Percentiles rank a stretch among this genome's conserved stretches.
Conservation (phyloP, 2,797 vertebrate species). For the Emydoidea blandingii region DNA sequence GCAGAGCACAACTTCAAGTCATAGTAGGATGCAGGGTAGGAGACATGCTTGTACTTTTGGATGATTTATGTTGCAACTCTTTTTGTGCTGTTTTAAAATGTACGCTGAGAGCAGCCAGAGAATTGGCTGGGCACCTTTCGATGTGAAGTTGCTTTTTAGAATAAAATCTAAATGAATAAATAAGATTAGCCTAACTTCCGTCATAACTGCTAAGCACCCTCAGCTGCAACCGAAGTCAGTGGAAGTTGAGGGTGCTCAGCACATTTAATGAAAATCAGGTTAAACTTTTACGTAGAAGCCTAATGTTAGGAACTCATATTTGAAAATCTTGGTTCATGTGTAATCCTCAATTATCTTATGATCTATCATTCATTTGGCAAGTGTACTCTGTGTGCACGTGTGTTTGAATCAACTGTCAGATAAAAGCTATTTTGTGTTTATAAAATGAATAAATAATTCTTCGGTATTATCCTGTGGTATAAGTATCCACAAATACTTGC, state of each 20-base stretch:
- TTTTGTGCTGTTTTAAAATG: not conserved
- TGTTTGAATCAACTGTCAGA: constrained; percentile 34
- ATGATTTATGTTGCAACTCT: not conserved
- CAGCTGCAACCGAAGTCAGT: constrained; percentile 20
- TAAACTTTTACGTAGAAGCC: constrained; percentile 29
- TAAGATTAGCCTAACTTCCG: constrained; percentile 53
- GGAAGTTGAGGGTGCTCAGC: constrained; percentile 45
- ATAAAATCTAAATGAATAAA: constrained; percentile 32
- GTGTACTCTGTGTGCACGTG: not conserved
- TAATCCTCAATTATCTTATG: constrained; percentile 36
- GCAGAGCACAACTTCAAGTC: not conserved
- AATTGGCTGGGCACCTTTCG: not conserved
- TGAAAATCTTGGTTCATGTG: constrained; percentile 7
- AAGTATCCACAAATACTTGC: not conserved
- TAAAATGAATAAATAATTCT: constrained; percentile 41
- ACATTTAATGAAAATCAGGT: constrained; percentile 38
- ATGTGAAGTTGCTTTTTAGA: constrained; percentile 38
- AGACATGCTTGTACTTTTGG: not conserved
- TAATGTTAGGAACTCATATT: not conserved
- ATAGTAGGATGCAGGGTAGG: not conserved
- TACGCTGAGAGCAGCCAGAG: not conserved
- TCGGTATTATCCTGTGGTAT: constrained; percentile 30
- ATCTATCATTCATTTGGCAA: constrained; percentile 30
- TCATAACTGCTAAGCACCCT: constrained; percentile 23
- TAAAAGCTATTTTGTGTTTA: constrained; percentile 33